Base-by-base conservation (phyloP, 1,140 invertebrate species). In the Bombus waltoni region DNA sequence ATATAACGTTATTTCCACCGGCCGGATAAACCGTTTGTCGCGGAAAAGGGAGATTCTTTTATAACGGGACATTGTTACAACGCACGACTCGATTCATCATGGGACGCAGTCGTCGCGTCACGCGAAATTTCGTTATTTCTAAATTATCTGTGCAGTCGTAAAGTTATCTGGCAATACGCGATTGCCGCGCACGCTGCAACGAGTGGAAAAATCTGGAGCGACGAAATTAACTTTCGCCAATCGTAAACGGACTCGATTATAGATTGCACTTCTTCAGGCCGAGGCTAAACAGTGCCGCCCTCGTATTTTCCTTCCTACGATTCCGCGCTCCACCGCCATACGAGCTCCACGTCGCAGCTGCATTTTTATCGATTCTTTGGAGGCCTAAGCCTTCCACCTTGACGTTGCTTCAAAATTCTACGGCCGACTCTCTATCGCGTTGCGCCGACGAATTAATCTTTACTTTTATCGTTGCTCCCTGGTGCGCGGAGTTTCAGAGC, bases 231-330 rank as follows among this genome's bases (percentile, higher is more conserved):
- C 22, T 62, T 79, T 65, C 77, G 77, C 77, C 68, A 70, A 40
- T 71, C 68, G 68, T 15, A 28, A 47, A 35, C 59, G 77, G 25
- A 47, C 18, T 25, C 62, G 77, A 80, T 80, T 71, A 57, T 81
- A 35, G 78, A 44, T 71, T n/a, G 65, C 78, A 40, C 35, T 81
- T 81, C 44, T 81, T 35, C 78, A 25, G 66, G 18, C 4, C 72
- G 87, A 83, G 32, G 62, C 70, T 86, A 82, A 78, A 77, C 87
- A 76, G 66, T 35, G 70, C 57, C 82, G 76, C 87, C 75, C 82
- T 88, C 85, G 75, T 77, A 47, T 88, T 81, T 88, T 81, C 87
- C 86, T 65, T 76, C 70, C 44, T 68, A 75, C 86, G 85, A 79
- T 87, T 28, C 38, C 68, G 10, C 38, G 59, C 86, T 65, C 65